Conservation (phyloP, 2,797 vertebrate species). For the Enteromius afrohamiltoni region DNA sequence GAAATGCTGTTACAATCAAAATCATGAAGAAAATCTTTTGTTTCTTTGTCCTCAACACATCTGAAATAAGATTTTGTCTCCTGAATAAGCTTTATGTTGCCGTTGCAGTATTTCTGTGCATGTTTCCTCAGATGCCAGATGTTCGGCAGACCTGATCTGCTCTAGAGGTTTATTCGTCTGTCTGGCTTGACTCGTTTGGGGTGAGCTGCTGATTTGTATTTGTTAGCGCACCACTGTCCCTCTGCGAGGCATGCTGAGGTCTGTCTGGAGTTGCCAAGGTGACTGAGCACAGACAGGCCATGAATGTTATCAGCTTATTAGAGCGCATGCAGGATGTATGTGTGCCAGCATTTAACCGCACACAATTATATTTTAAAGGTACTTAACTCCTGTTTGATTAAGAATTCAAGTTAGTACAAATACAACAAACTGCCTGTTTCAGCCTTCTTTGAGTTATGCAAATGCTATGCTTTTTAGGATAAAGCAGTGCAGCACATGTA, state of each 20-base stretch:
- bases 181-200: slow-evolving; percentile 8
- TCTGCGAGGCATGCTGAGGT: slow-evolving; percentile 29
- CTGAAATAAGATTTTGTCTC: not conserved
- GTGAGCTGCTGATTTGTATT: slow-evolving; percentile 35
- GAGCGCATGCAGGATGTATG: not conserved
- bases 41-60: not conserved
- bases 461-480: not conserved
- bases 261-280: slow-evolving; percentile 40
- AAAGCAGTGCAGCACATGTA: not conserved
- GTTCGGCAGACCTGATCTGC: not conserved
- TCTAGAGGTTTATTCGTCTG: not conserved
- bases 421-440: not conserved
- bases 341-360: not conserved
- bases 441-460: not conserved
- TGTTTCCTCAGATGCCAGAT: not conserved
- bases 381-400: not conserved
- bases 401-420: not conserved
- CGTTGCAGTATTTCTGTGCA: not conserved
- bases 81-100: not conserved
- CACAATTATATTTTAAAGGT: not conserved
- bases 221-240: not conserved
- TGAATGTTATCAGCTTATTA: slow-evolving; percentile 46
- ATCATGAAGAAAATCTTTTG: not conserved
- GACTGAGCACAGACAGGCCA: slow-evolving; percentile 34
- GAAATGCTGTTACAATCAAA: not conserved